Conservation (phyloP, 2,113 vertebrate genomes). For the Thamnophis sirtalis region DNA sequence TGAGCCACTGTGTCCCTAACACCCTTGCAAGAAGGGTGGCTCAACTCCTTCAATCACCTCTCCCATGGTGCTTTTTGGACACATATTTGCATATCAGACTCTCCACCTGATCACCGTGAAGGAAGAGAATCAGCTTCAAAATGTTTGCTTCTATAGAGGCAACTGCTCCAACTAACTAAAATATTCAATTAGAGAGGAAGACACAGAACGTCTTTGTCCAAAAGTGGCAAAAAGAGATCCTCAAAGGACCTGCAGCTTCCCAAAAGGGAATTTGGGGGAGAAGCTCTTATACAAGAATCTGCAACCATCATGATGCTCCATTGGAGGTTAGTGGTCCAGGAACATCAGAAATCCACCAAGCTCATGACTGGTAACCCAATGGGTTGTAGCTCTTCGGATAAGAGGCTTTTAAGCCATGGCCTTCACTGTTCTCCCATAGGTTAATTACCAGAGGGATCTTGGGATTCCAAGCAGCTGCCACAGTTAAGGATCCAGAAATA, state of each 20-base stretch:
- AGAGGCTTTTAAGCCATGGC: not conserved
- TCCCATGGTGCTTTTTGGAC: not conserved
- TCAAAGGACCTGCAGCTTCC: not conserved
- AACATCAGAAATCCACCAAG: not conserved
- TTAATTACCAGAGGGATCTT: slow-evolving; percentile 4
- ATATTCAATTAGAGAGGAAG: not conserved
- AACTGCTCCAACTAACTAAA: not conserved
- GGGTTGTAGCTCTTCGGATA: not conserved
- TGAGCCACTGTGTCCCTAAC: too few species aligned
- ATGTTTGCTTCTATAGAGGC: too few species aligned
- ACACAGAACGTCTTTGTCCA: not conserved
- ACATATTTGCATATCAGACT: not conserved
- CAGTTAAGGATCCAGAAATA: slow-evolving; percentile 7
- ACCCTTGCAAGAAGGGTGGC: not conserved
- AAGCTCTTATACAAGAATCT: not conserved
- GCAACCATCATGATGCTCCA: not conserved
- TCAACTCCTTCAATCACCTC: not conserved
- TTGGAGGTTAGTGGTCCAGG: not conserved
- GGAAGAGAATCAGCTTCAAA: not conserved
- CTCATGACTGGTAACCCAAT: not conserved
- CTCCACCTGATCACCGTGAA: not conserved
- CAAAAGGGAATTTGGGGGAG: not conserved
- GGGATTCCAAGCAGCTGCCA: not conserved
- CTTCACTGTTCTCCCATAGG: not conserved
- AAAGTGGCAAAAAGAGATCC: not conserved